Conservation (phyloP, 2,113 vertebrate species). For the Gracilinanus agilis region DNA sequence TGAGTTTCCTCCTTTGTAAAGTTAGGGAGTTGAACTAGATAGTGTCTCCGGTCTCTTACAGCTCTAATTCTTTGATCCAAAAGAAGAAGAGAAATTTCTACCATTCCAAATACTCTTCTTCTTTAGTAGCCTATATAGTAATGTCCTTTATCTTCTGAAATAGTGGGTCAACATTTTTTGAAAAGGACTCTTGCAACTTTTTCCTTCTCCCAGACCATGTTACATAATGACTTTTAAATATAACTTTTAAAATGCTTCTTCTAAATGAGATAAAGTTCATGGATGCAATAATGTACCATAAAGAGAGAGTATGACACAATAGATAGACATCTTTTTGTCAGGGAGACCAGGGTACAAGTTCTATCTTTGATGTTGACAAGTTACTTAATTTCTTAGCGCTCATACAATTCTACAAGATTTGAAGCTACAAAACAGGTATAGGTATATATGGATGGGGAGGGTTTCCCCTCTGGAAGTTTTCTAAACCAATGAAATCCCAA, state of each 20-base stretch:
- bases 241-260: constrained; percentile 9
- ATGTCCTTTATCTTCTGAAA: constrained; percentile 12
- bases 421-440: not conserved
- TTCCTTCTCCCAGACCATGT: not conserved
- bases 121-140: not conserved
- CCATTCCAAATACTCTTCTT: not conserved
- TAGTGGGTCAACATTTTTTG: not conserved
- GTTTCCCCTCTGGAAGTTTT: not conserved
- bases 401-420: not conserved
- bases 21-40: not conserved
- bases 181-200: not conserved
- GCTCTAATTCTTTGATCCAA: not conserved
- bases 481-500: not conserved
- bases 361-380: not conserved
- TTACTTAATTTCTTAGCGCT: not conserved
- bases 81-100: not conserved
- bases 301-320: not conserved
- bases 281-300: not conserved
- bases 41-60: not conserved
- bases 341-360: not conserved
- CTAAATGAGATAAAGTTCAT: not conserved
- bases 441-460: not conserved
- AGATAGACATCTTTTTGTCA: not conserved
- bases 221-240: constrained; percentile 17
- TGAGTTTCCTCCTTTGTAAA: not conserved